Conservation (phyloP, 2,113 vertebrate species). For the Colossoma macropomum region DNA sequence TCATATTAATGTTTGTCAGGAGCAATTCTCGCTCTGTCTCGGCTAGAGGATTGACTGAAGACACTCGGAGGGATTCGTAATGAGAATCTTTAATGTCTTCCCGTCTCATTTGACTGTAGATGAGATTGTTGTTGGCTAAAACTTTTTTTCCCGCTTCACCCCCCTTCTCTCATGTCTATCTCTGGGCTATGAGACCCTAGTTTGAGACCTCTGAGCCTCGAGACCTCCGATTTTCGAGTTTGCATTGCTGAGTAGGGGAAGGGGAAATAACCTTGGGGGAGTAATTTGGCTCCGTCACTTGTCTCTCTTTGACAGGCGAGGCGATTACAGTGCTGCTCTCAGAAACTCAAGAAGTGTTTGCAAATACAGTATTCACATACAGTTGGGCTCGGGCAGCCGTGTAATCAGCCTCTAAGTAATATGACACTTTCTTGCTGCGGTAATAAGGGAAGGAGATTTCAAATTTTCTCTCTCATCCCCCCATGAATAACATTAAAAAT, state of each 20-base stretch:
- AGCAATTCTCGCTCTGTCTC: slow-evolving; percentile 59
- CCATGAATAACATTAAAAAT: slow-evolving; percentile 72
- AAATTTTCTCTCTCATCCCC: slow-evolving; percentile 60
- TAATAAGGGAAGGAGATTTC: slow-evolving; percentile 62
- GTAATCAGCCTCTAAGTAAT: slow-evolving; percentile 66
- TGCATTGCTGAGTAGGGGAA: slow-evolving; percentile 43
- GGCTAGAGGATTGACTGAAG: slow-evolving; percentile 59
- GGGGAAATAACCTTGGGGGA: slow-evolving; percentile 54
- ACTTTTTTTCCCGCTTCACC: slow-evolving; percentile 45
- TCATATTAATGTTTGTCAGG: slow-evolving; percentile 69
- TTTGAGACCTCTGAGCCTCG: slow-evolving; percentile 33
- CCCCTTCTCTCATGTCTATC: slow-evolving; percentile 21
- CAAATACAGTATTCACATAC: slow-evolving; percentile 57
- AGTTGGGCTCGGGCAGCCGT: slow-evolving; percentile 57
- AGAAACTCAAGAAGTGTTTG: slow-evolving; percentile 46
- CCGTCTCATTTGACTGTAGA: slow-evolving; percentile 61
- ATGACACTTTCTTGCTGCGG: slow-evolving; percentile 59
- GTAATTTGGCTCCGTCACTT: slow-evolving; percentile 49
- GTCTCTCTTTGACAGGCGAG: slow-evolving; percentile 51
- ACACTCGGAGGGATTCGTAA: slow-evolving; percentile 59
- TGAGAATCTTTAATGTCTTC: slow-evolving; percentile 64
- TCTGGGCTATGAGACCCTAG: slow-evolving; percentile 40
- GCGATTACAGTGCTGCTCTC: slow-evolving; percentile 45
- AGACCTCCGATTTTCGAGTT: slow-evolving; percentile 47
- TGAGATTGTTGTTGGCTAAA: slow-evolving; percentile 65